A percentile compares a stretch with the other conserved stretches of the same genome.
phyloP scores from a whole-genome alignment of 2,888 invertebrate genomes.

The Boloria selene region DNA sequence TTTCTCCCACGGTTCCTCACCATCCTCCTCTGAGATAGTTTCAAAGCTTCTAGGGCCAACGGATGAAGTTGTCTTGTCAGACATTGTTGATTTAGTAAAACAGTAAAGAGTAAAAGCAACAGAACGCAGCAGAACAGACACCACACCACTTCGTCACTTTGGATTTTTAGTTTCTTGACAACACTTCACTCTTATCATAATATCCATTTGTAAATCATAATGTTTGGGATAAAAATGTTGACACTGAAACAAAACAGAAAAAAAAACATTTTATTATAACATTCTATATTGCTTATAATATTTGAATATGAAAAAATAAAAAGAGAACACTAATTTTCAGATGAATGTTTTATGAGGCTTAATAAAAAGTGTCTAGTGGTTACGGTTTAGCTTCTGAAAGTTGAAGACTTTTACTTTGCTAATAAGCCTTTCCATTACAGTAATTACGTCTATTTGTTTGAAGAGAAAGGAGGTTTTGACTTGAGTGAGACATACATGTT shows the following conservation, averaged over 20 bases:
- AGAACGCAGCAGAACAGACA: conserved; percentile 79
- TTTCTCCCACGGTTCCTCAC: conserved; percentile 77
- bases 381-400: conserved; percentile 32
- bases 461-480: conserved; percentile 65
- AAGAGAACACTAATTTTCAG: background rate
- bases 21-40: conserved; percentile 78
- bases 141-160: conserved; percentile 80
- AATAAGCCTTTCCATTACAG: conserved; percentile 53
- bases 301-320: background rate
- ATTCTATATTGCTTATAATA: background rate
- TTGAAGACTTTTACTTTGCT: conserved; percentile 34
- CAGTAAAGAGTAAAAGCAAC: conserved; percentile 48
- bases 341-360: background rate
- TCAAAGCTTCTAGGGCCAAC: conserved; percentile 78
- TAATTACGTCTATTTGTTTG: conserved; percentile 55
- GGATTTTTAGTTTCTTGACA: conserved; percentile 82
- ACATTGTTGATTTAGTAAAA: conserved; percentile 57
- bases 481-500: conserved; percentile 41
- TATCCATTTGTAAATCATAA: conserved; percentile 83
- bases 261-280: conserved; percentile 37
- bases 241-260: conserved; percentile 76
- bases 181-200: conserved; percentile 82
- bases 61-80: conserved; percentile 77
- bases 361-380: conserved; percentile 23
- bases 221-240: conserved; percentile 82